phyloP scores from a whole-genome alignment of 64 coral and sea anemone genomes.

The Montipora efflorescens region DNA sequence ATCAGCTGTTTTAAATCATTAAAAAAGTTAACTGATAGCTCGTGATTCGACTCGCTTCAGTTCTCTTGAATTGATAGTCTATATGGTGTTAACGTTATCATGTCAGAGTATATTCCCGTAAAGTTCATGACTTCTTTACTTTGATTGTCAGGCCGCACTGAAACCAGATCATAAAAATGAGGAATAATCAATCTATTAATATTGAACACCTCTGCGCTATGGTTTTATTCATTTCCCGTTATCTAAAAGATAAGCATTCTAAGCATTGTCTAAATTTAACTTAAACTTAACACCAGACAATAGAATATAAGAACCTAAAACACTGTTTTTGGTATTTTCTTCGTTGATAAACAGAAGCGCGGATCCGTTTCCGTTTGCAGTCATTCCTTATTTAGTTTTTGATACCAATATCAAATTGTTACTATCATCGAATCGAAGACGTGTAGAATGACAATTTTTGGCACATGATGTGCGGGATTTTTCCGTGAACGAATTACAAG shows the following conservation, averaged over 20 bases:
- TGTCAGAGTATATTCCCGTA: background rate
- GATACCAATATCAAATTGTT: background rate
- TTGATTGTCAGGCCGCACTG: background rate
- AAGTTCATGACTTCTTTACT: background rate
- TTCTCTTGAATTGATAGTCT: background rate
- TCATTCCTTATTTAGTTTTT: background rate
- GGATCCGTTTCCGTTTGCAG: background rate
- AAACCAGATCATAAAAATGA: background rate
- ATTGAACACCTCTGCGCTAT: conserved; percentile 19
- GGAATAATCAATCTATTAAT: background rate
- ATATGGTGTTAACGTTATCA: background rate
- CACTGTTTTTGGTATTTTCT: background rate
- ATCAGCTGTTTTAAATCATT: conserved; percentile 18
- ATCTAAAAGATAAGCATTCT: conserved; percentile 23
- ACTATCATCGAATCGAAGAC: background rate
- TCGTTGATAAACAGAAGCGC: background rate
- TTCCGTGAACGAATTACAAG: background rate
- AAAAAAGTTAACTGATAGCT: background rate
- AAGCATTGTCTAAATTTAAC: conserved; percentile 31
- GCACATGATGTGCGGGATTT: background rate
- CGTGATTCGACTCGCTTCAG: background rate
- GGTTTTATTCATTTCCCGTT: conserved; percentile 9
- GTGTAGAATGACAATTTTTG: background rate
- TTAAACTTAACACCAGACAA: background rate
- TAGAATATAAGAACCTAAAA: conserved; percentile 3